Conservation (phyloP, 2,113 vertebrate species). For the Willisornis vidua region DNA sequence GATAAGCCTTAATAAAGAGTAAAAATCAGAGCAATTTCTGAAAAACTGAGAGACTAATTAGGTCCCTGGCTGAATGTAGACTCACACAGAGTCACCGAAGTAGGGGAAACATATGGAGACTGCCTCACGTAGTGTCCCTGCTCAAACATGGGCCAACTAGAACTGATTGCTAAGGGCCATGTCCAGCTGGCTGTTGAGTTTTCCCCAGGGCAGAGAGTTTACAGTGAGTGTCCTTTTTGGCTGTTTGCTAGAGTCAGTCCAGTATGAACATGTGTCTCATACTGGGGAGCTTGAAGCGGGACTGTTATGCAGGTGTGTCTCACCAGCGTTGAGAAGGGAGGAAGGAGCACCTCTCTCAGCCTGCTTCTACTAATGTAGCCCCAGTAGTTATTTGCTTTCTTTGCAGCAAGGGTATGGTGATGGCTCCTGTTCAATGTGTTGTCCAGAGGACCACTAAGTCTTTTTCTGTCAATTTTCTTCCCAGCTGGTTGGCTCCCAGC, state of each 20-base stretch:
- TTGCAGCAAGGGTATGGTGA: neutral
- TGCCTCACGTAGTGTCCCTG: neutral
- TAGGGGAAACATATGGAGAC: fast-evolving
- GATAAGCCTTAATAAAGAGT: neutral
- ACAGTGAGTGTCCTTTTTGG: neutral
- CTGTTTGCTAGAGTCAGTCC: neutral
- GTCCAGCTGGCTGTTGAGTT: neutral
- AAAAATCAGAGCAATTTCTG: neutral
- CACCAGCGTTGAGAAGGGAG: no score
- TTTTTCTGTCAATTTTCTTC: neutral
- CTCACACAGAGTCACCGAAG: neutral
- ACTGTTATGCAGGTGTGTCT: neutral
- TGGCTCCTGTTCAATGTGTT: neutral
- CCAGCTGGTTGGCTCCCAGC: neutral
- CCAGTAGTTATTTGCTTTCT: neutral
- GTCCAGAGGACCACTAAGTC: neutral
- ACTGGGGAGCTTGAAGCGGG: neutral
- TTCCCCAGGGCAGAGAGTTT: no score
- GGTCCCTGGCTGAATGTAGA: neutral
- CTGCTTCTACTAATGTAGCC: neutral
- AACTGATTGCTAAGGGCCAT: neutral
- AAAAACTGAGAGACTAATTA: neutral
- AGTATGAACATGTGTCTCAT: neutral
- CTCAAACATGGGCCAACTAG: neutral
- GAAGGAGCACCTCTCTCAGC: neutral